Conservation (phyloP, 2,113 vertebrate species). For the Tangachromis dhanisi region DNA sequence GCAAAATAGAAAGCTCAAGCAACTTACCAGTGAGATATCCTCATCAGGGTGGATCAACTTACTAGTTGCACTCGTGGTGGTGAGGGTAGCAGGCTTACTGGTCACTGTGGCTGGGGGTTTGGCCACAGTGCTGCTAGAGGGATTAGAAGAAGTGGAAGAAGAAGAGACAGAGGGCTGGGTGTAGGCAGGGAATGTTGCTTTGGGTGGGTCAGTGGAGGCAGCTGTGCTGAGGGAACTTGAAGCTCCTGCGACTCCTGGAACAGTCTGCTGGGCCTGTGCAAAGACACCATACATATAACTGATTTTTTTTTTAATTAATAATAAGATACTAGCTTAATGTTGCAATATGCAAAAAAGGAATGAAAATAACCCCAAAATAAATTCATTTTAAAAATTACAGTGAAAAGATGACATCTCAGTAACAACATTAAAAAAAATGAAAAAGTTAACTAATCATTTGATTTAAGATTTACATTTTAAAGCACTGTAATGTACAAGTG, state of each 20-base stretch:
- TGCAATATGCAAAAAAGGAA: neutral
- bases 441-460: neutral
- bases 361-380: neutral
- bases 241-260: slow-evolving; percentile 78
- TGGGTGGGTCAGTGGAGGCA: slow-evolving; percentile 85
- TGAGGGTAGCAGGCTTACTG: slow-evolving; percentile 97
- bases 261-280: slow-evolving; percentile 85
- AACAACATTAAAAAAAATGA: neutral
- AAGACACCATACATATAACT: slow-evolving; percentile 9
- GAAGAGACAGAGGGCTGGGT: slow-evolving; percentile 90
- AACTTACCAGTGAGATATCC: slow-evolving; percentile 99
- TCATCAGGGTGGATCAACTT: slow-evolving; percentile 99
- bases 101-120: slow-evolving; percentile 91
- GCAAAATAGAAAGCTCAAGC: slow-evolving; percentile 65
- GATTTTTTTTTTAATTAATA: neutral
- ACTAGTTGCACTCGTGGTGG: slow-evolving; percentile 99
- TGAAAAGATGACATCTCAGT: neutral
- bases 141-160: slow-evolving; percentile 84
- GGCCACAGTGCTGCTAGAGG: slow-evolving; percentile 91
- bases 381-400: neutral
- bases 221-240: slow-evolving; percentile 85
- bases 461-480: neutral
- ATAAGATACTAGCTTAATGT: neutral
- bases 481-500: neutral
- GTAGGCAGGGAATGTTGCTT: slow-evolving; percentile 97